phyloP scores from a whole-genome alignment of 2,888 invertebrate species.

The Nesidiocoris tenuis region DNA sequence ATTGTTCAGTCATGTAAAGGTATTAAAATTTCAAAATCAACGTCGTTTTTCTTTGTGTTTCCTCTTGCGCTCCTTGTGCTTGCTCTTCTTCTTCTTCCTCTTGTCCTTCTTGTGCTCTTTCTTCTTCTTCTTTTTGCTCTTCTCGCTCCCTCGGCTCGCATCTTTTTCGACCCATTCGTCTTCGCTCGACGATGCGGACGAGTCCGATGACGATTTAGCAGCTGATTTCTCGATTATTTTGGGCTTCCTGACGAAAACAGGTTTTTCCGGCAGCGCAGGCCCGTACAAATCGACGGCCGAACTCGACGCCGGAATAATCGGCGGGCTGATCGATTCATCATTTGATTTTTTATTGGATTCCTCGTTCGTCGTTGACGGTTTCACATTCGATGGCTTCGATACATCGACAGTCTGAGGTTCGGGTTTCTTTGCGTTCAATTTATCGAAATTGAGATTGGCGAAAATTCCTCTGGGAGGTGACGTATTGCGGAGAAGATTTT shows the following conservation, averaged over 20 bases:
- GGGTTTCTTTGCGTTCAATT: conserved; percentile 53
- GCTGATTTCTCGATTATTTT: background rate
- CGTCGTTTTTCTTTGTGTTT: conserved; percentile 29
- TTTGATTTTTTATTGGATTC: background rate
- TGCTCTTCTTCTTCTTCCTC: conserved; percentile 42
- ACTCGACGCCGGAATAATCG: background rate
- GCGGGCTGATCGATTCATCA: background rate
- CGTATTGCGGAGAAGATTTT: conserved; percentile 63
- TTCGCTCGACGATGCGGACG: conserved; percentile 33
- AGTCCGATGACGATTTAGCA: conserved; percentile 7
- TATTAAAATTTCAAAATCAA: background rate
- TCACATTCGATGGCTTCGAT: background rate
- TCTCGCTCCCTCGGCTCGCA: conserved; percentile 34
- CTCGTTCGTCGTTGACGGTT: background rate
- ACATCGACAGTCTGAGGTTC: conserved; percentile 2
- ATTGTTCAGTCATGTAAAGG: background rate
- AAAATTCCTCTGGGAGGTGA: conserved; percentile 74
- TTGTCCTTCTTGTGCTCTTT: conserved; percentile 47
- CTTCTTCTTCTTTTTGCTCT: conserved; percentile 46
- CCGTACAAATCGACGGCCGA: conserved; percentile 42
- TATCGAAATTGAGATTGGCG: conserved; percentile 65
- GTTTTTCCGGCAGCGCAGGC: conserved; percentile 41
- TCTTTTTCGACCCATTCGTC: conserved; percentile 46
- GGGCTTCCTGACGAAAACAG: conserved; percentile 13
- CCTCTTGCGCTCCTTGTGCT: conserved; percentile 21